Conservation (phyloP, 1,140 invertebrate genomes). For the Pantala flavescens region DNA sequence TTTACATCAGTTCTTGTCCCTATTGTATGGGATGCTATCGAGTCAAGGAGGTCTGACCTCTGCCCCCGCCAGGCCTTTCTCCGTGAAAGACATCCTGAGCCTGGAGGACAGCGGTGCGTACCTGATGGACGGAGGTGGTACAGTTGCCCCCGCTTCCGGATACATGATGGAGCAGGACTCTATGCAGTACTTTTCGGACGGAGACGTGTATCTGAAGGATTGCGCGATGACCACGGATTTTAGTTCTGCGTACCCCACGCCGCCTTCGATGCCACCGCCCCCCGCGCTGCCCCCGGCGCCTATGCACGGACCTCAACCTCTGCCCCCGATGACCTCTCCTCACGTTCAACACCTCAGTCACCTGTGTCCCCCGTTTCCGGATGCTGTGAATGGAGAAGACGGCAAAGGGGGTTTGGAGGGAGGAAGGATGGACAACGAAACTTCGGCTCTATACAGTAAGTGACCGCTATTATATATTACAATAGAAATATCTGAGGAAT, state of each 20-base stretch:
- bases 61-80: conserved; percentile 28
- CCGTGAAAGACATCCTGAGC: conserved; percentile 34
- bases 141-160: neutral
- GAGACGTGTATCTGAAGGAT: neutral
- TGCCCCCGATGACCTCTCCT: conserved; percentile 28
- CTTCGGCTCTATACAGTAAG: neutral
- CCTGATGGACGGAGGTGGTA: neutral
- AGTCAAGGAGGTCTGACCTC: neutral
- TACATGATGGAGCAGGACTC: too few species aligned
- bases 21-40: neutral
- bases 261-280: neutral
- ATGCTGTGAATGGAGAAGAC: conserved; percentile 15
- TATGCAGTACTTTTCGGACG: neutral
- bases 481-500: too few species aligned
- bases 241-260: neutral
- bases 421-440: conserved; percentile 16
- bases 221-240: neutral
- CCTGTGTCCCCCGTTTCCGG: conserved; percentile 31
- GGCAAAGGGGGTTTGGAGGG: neutral
- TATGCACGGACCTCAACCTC: neutral
- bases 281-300: neutral
- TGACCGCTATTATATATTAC: too few species aligned
- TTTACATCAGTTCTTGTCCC: too few species aligned
- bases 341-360: conserved; percentile 33
- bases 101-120: conserved; percentile 26